Evolutionary conservation across 1,140 invertebrate species (phyloP).

Genomic region (Ips typographus): DNA sequence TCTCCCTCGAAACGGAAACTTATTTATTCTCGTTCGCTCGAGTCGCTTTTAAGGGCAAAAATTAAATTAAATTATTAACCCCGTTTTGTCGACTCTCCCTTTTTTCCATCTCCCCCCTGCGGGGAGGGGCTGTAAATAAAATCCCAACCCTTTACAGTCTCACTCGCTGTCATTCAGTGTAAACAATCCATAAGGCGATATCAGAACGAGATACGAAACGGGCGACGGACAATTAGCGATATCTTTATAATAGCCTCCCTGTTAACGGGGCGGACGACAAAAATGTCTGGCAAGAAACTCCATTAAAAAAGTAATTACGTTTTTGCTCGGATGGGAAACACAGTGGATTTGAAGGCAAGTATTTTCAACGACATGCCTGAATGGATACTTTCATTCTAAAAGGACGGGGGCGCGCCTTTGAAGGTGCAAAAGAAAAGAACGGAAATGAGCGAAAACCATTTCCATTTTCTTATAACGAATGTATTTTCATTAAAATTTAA

Average conservation of each 20-base stretch:
- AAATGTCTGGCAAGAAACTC: constrained; percentile 17
- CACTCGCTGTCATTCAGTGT: background rate
- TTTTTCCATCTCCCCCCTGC: too few species aligned
- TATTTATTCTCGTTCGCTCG: constrained; percentile 1
- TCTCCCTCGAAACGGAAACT: background rate
- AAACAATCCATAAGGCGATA: background rate
- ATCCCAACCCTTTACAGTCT: background rate
- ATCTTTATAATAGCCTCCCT: background rate
- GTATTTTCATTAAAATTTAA: background rate
- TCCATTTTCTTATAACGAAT: background rate
- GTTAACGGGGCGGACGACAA: constrained; percentile 3
- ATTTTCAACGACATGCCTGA: constrained; percentile 20
- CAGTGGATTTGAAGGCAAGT: constrained; percentile 20
- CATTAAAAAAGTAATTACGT: constrained; percentile 25
- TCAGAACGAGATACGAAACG: background rate
- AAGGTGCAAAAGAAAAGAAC: constrained; percentile 11
- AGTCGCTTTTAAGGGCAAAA: background rate
- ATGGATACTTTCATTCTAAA: constrained; percentile 14
- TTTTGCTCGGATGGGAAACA: constrained; percentile 12
- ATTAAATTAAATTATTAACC: constrained; percentile 7
- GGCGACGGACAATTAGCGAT: constrained; percentile 12
- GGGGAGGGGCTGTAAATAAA: background rate
- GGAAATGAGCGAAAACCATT: constrained; percentile 14
- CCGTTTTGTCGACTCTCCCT: background rate
- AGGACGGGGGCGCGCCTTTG: constrained; percentile 12